These are phyloP conservation scores for Sarcophaga subvicina DNA, from an alignment of 2,888 invertebrate species.

Conservation along the genomic window DNA sequence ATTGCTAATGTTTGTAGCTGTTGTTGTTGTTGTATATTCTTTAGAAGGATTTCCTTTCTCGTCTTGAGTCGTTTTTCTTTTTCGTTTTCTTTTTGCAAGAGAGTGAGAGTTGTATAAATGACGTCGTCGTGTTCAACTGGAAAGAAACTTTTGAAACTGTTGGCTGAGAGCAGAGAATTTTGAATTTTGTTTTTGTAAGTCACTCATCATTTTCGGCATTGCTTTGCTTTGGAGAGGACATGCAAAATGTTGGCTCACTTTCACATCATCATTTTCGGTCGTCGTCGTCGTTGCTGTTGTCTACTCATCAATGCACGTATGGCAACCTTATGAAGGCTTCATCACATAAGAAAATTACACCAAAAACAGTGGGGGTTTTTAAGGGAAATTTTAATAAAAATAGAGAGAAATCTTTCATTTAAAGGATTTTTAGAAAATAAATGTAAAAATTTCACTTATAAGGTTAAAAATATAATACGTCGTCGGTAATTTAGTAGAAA, in stretches of 20 bases:
- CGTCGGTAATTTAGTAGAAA: no score
- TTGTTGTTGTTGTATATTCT: slow-evolving; percentile 39
- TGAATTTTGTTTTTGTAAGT: slow-evolving; percentile 41
- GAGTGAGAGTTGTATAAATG: slow-evolving; percentile 8
- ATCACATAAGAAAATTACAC: neutral
- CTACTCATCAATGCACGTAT: slow-evolving; percentile 5
- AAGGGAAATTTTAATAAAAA: neutral
- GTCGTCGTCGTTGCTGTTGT: neutral
- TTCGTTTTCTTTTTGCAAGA: neutral
- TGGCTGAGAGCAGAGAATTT: neutral
- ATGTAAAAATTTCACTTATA: no score
- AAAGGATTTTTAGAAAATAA: no score
- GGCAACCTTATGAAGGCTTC: slow-evolving; percentile 38
- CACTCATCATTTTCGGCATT: slow-evolving; percentile 51
- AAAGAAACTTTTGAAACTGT: slow-evolving; percentile 8
- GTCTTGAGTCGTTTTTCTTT: slow-evolving; percentile 9
- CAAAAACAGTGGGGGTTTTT: neutral
- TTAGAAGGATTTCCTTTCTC: slow-evolving; percentile 46
- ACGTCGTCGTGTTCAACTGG: neutral
- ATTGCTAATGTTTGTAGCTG: neutral
- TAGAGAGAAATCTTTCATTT: no score
- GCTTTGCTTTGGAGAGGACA: slow-evolving; percentile 15
- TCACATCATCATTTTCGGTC: slow-evolving; percentile 37
- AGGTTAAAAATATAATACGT: no score
- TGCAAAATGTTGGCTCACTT: slow-evolving; percentile 61